phyloP scores from a whole-genome alignment of 2,888 invertebrate species.

The Megalurothrips usitatus region DNA sequence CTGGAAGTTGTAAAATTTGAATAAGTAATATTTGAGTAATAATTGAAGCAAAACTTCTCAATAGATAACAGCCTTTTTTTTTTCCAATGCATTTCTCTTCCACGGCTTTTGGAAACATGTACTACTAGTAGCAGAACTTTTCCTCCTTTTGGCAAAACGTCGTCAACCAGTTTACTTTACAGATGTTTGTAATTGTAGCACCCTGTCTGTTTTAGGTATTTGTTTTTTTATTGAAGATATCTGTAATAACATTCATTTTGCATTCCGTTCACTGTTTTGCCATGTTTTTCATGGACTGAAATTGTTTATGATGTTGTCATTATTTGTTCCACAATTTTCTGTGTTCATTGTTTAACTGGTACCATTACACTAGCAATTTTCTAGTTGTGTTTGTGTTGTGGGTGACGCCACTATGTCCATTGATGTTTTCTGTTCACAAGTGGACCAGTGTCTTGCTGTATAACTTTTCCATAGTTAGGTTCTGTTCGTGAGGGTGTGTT shows the following conservation, averaged over 20 bases:
- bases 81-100: no score
- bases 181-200: neutral
- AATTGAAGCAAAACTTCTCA: no score
- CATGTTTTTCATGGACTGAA: neutral
- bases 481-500: neutral
- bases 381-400: conserved; percentile 7
- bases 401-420: neutral
- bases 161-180: neutral
- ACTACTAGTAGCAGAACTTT: no score
- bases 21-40: no score
- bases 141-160: no score
- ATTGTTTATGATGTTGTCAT: conserved; percentile 7
- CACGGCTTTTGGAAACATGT: no score
- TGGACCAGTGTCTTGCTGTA: neutral
- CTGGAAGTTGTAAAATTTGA: no score
- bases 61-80: no score
- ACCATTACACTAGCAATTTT: conserved; percentile 10
- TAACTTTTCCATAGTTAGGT: neutral
- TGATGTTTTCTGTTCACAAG: neutral
- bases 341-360: conserved; percentile 3
- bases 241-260: neutral
- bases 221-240: neutral
- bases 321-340: neutral
- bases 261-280: conserved; percentile 3
- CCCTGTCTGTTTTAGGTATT: neutral